These are phyloP conservation scores for Hemicordylus capensis DNA, from an alignment of 2,113 vertebrate species.

Conservation along the genomic window DNA sequence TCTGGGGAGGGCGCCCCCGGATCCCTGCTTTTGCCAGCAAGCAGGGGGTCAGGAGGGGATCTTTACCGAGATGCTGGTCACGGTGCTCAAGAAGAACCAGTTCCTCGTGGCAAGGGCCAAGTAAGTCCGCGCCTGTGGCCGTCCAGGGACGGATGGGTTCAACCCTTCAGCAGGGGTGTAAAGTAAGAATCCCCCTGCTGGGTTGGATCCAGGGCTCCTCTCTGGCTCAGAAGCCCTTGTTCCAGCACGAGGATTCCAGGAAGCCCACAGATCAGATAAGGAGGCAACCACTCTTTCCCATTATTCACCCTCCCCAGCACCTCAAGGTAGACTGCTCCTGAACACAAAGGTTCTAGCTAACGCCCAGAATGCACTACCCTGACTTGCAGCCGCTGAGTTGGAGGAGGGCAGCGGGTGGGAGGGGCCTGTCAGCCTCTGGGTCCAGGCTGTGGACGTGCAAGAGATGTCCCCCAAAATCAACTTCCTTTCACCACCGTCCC, in stretches of 20 bases:
- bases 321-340: neutral
- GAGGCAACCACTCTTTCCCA: no score
- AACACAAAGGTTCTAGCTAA: neutral
- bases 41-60: neutral
- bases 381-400: neutral
- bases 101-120: constrained; percentile 61
- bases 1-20: neutral
- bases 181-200: no score
- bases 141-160: no score
- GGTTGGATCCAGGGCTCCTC: no score
- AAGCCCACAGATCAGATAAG: neutral
- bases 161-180: neutral
- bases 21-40: neutral
- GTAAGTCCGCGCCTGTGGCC: constrained; percentile 61
- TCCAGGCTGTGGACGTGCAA: neutral
- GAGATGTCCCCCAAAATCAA: neutral
- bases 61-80: constrained; percentile 34
- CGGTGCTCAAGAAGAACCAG: constrained; percentile 23
- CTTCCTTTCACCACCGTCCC: neutral
- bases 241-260: neutral
- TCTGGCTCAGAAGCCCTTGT: neutral
- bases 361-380: no score
- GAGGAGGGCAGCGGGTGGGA: no score
- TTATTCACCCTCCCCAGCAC: no score
- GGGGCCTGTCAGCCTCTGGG: neutral